Conservation (phyloP, 2,888 invertebrate species). For the Polydrusus pterygomalis region DNA sequence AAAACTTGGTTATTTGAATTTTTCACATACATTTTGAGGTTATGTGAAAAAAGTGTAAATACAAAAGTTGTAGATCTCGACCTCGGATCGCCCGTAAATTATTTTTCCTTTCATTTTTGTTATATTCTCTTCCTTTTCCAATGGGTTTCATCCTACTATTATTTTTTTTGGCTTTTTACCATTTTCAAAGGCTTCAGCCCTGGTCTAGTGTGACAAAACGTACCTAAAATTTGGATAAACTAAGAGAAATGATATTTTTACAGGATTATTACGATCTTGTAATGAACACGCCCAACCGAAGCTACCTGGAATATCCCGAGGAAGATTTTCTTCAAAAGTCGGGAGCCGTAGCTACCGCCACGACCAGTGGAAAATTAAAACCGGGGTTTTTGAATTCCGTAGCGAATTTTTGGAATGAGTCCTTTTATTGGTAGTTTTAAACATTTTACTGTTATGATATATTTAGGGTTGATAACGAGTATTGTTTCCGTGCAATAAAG, state of each 20-base stretch:
- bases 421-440: constrained; percentile 63
- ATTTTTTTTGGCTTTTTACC: no score
- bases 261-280: constrained; percentile 55
- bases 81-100: no score
- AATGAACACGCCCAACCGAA: constrained; percentile 43
- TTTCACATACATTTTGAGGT: no score
- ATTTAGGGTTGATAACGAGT: neutral
- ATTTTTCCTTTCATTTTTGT: no score
- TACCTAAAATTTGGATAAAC: no score
- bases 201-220: no score
- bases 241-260: neutral
- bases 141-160: no score
- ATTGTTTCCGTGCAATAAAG: neutral
- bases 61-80: no score
- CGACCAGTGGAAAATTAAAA: constrained; percentile 35
- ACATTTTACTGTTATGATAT: neutral
- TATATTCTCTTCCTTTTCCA: no score
- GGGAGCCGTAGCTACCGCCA: constrained; percentile 22
- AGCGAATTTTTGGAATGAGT: constrained; percentile 62
- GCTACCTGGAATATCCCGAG: constrained; percentile 58
- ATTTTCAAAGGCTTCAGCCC: no score
- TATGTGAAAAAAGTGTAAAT: no score
- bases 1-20: no score
- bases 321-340: constrained; percentile 49
- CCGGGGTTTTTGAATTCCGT: constrained; percentile 59